These are phyloP conservation scores for Drosophila obscura DNA, from an alignment of 1,140 invertebrate genomes.

Conservation along the genomic window DNA sequence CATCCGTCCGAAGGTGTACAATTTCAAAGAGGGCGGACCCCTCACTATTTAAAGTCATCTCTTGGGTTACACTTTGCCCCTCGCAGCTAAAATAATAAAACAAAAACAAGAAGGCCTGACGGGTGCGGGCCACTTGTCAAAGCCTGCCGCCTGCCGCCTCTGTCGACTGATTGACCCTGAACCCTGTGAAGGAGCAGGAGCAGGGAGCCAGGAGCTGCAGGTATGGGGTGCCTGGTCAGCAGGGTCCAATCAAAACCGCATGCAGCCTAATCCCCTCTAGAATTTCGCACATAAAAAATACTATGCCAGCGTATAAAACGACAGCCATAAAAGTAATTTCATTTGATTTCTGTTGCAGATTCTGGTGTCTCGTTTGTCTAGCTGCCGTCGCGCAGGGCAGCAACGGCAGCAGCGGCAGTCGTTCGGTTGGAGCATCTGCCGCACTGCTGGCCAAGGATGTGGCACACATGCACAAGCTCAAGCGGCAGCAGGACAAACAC, in stretches of 20 bases:
- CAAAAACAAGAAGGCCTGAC: constrained; percentile 21
- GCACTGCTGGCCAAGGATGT: constrained; percentile 56
- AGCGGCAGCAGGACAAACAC: constrained; percentile 61
- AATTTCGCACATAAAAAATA: constrained; percentile 67
- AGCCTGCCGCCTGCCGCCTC: constrained; percentile 17
- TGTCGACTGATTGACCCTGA: constrained; percentile 65
- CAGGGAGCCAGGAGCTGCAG: neutral
- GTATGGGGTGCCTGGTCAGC: neutral
- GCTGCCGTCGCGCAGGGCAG: constrained; percentile 39
- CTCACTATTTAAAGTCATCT: constrained; percentile 43
- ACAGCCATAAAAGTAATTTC: constrained; percentile 58
- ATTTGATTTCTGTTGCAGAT: constrained; percentile 45
- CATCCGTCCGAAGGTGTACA: constrained; percentile 23
- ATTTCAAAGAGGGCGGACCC: constrained; percentile 29
- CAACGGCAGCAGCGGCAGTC: constrained; percentile 8
- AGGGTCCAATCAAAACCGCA: constrained; percentile 47
- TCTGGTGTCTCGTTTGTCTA: constrained; percentile 61
- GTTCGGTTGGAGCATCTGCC: constrained; percentile 10
- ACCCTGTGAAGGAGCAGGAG: constrained; percentile 29
- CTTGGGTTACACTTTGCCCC: constrained; percentile 5
- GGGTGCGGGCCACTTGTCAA: constrained; percentile 31
- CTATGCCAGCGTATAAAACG: constrained; percentile 50
- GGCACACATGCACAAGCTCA: constrained; percentile 61
- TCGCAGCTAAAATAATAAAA: constrained; percentile 7
- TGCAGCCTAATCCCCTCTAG: constrained; percentile 62